These are phyloP conservation scores for Anastatus disparis DNA, from an alignment of 1,140 invertebrate genomes.

Conservation along the genomic window DNA sequence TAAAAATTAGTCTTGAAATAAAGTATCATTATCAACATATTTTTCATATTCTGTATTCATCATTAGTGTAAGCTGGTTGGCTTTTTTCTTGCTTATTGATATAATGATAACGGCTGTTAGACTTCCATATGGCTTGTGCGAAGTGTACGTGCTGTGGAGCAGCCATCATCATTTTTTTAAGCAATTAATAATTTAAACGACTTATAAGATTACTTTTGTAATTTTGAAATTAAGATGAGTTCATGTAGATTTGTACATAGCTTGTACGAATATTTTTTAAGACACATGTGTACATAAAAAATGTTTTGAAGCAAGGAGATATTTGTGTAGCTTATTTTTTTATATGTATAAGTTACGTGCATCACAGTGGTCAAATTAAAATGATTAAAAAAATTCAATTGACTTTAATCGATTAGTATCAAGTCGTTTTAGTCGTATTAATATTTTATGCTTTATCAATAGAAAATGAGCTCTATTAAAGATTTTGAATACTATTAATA, in stretches of 20 bases:
- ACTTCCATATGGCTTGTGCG: slow-evolving; percentile 64
- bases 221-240: background rate
- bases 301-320: no score
- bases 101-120: slow-evolving; percentile 59
- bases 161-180: slow-evolving; percentile 53
- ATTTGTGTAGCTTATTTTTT: no score
- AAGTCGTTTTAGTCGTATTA: slow-evolving; percentile 5
- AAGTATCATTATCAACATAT: slow-evolving; percentile 52
- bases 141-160: slow-evolving; percentile 65
- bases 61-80: slow-evolving; percentile 67
- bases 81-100: slow-evolving; percentile 59
- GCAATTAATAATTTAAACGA: no score
- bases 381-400: no score
- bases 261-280: no score
- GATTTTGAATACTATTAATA: slow-evolving; percentile 8
- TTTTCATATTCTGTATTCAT: slow-evolving; percentile 57
- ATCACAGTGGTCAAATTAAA: no score
- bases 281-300: no score
- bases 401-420: slow-evolving; percentile 1
- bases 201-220: background rate
- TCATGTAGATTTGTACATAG: no score
- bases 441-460: slow-evolving; percentile 4
- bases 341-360: no score
- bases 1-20: slow-evolving; percentile 55
- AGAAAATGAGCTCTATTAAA: background rate